These are phyloP conservation scores for Benitochromis conjunctus DNA, from an alignment of 2,113 vertebrate species.

Conservation along the genomic window DNA sequence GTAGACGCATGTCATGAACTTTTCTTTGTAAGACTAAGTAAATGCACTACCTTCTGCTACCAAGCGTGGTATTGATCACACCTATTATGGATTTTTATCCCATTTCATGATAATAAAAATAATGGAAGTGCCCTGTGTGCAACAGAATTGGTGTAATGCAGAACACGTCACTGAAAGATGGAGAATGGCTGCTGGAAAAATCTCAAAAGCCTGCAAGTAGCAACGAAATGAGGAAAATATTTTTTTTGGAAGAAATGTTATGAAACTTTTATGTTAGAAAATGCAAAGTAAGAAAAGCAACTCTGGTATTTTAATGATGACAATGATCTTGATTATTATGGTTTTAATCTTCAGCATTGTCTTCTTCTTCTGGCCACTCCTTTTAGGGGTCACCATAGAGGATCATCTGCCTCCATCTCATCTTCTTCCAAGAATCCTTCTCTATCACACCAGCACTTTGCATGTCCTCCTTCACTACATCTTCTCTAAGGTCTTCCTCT, in stretches of 20 bases:
- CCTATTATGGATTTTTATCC: constrained; percentile 15
- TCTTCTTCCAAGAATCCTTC: background rate
- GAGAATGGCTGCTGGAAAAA: background rate
- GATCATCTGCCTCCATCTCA: background rate
- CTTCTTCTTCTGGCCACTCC: background rate
- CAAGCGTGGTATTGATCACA: background rate
- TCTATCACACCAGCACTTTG: background rate
- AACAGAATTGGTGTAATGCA: background rate
- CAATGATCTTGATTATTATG: background rate
- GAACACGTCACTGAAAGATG: background rate
- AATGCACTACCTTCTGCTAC: constrained; percentile 16
- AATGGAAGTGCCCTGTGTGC: background rate
- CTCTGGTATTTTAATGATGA: background rate
- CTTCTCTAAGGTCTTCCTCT: background rate
- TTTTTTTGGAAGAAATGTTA: background rate
- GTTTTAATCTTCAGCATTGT: background rate
- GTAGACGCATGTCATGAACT: background rate
- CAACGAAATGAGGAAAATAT: background rate
- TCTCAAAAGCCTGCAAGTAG: background rate
- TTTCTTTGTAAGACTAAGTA: constrained; percentile 36
- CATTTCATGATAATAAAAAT: constrained; percentile 17
- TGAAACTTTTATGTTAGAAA: background rate
- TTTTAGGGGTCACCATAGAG: background rate
- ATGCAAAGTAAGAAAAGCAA: background rate
- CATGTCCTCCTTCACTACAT: background rate